Base-by-base conservation (phyloP, 2,888 invertebrate genomes). In the Sceliomorpha sp. region DNA sequence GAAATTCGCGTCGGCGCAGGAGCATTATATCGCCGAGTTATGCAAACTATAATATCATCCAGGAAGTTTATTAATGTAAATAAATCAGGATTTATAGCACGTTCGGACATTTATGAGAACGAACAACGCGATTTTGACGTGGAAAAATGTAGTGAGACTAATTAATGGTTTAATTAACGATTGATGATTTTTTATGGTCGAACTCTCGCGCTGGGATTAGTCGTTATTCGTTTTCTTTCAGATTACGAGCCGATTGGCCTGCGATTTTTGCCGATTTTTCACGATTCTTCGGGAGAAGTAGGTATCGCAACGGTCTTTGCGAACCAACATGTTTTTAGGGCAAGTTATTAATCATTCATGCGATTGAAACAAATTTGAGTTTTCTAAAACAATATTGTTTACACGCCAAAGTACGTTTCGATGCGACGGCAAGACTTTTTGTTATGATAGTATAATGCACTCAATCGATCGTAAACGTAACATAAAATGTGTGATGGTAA, bases 21-120 rank as follows among this genome's bases (percentile, higher is more conserved):
- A 20, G 20, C n/a, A 20, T 20, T 20, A 20, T 20, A 5, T 20
- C 20, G 20, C 20, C 20, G 20, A 4, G 13, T 48, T 48, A 48
- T 10, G 26, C 8, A 48, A 48, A n/a, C 10, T 10, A 4, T 24
- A 36, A 26, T 34, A 48, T 26, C 36, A 14, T 36, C 9, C 47
- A 47, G 47, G 32, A 47, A 47, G 20, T 32, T 34, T 17, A 34
- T 47, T 47, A 47, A 32, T 20, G 34, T 47, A 47, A 47, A 47
- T 34, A 47, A 47, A 47, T 32, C 29, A 12, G 2, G 20, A 29
- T 44, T 13, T 29, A 44, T 44, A 8, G 42, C 14, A 27, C 7
- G 14, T 44, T 44, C 20, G 20, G 12, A 47, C 12, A 12, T 47
- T 47, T 34, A 47, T 12, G 34, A 29, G 31, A 32, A 47, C 10